Evolutionary conservation across 1,140 invertebrate species (phyloP).

Genomic region (Bathynomus jamesi): DNA sequence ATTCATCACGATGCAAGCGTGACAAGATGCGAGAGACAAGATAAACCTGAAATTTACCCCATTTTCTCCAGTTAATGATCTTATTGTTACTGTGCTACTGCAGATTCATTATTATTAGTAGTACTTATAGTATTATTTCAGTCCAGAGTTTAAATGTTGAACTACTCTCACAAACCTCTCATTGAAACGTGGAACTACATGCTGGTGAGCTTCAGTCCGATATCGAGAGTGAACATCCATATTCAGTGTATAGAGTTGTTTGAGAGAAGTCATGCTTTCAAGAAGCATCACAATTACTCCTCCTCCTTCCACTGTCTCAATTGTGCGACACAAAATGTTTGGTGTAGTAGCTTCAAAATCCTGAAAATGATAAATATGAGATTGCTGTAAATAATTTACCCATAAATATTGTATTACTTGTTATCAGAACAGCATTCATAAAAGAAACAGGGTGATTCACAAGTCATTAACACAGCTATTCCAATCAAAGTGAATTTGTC

Average conservation of each 20-base stretch:
- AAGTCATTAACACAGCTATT: not conserved
- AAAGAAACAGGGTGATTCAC: too few relatives aligned
- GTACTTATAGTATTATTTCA: too few relatives aligned
- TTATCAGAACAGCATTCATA: too few relatives aligned
- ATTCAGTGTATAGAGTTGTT: conserved; percentile 90
- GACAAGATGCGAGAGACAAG: conserved; percentile 78
- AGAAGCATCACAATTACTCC: conserved; percentile 82
- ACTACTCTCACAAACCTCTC: conserved; percentile 56
- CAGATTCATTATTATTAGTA: too few relatives aligned
- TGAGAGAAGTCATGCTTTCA: conserved; percentile 74
- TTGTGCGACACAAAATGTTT: conserved; percentile 90
- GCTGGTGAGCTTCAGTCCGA: conserved; percentile 87
- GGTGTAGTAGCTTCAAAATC: conserved; percentile 99
- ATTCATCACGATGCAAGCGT: conserved; percentile 84
- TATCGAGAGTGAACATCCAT: conserved; percentile 98
- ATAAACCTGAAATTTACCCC: conserved; percentile 61
- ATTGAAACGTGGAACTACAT: conserved; percentile 91
- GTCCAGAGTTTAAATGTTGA: too few relatives aligned
- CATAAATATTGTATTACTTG: too few relatives aligned
- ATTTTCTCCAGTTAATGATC: too few relatives aligned
- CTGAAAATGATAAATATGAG: too few relatives aligned
- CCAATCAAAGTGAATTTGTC: too few relatives aligned
- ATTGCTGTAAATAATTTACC: too few relatives aligned
- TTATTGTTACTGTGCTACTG: too few relatives aligned
- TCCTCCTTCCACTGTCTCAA: conserved; percentile 98